Evolutionary conservation across 2,888 invertebrate species (phyloP), one percentile per base, ranked within the genome.

Genomic region (Dynastes tityus): DNA sequence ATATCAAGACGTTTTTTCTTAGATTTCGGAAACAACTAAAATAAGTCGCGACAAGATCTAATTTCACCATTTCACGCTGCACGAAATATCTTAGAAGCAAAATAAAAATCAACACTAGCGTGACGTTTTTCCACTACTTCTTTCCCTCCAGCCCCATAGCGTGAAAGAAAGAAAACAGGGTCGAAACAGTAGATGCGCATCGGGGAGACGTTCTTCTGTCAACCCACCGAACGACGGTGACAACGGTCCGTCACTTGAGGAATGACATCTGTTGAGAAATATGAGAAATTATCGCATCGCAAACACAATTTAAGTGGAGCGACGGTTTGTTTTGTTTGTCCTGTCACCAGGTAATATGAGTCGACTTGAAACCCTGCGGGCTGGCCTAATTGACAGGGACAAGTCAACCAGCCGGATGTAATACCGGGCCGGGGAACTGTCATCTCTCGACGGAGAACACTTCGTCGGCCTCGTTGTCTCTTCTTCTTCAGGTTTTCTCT

Each of bases 381-480:
- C 85, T 83, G 82, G 83, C 85, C 87, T 88, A 88, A 88, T 88
- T 88, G 88, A 88, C 88, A 88, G 86, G 85, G 88, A 88, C 88
- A 88, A 88, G 87, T 88, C 88, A 88, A 86, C 87, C 88, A 88
- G 86, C 86, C 87, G 88, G 86, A 87, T 87, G 87, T 88, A 87
- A 88, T 87, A 87, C 87, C 84, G 84, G 84, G 83, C 81, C 80
- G 78, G 78, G 76, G 84, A 84, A 82, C 87, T 87, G 87, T 87
- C 86, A 87, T 85, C 85, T 85, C 84, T 81, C 71, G 51, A 58
- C 45, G 58, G 49, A 45, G 67, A 40, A 58, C 58, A 68, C 76
- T 65, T 68, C 63, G 71, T 80, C 81, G 68, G 51, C 29, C 29
- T 27, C 51, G 9, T 16, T 49, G 65, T 67, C 27, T 32, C 40